These are phyloP conservation scores for Drosophila rhopaloa DNA, from an alignment of 1,140 invertebrate genomes.

Conservation along the genomic window DNA sequence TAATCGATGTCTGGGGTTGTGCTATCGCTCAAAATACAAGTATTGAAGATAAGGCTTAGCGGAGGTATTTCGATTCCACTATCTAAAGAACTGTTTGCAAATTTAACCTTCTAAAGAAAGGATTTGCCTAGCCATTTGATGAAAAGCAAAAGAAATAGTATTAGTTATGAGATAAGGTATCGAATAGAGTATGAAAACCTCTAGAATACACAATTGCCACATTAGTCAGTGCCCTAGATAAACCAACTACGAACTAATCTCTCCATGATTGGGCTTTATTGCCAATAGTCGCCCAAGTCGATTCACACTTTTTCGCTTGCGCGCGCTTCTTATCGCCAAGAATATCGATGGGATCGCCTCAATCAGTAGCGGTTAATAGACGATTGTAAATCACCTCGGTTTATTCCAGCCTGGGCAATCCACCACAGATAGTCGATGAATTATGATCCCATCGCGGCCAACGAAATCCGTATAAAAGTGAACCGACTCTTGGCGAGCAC, in stretches of 20 bases:
- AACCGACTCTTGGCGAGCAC: constrained; percentile 8
- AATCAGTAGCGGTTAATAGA: constrained; percentile 24
- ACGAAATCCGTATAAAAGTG: constrained; percentile 25
- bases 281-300: background rate
- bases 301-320: constrained; percentile 7
- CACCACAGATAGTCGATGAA: constrained; percentile 38
- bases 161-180: no score
- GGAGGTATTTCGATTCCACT: constrained; percentile 9
- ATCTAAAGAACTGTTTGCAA: background rate
- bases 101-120: background rate
- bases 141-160: background rate
- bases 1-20: constrained; percentile 18
- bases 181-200: background rate
- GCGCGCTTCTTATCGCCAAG: constrained; percentile 19
- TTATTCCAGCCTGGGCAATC: constrained; percentile 21
- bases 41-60: constrained; percentile 1
- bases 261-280: constrained; percentile 13
- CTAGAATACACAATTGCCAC: constrained; percentile 1
- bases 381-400: constrained; percentile 32
- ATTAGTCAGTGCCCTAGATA: constrained; percentile 16
- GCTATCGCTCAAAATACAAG: constrained; percentile 16
- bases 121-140: no score
- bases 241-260: constrained; percentile 14
- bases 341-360: constrained; percentile 36
- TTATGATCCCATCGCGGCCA: constrained; percentile 11